A percentile compares a stretch with the other conserved stretches of the same genome.
Evolutionary conservation across 2,888 invertebrate genomes (phyloP).

Genomic region (Cheilosia vernalis): DNA sequence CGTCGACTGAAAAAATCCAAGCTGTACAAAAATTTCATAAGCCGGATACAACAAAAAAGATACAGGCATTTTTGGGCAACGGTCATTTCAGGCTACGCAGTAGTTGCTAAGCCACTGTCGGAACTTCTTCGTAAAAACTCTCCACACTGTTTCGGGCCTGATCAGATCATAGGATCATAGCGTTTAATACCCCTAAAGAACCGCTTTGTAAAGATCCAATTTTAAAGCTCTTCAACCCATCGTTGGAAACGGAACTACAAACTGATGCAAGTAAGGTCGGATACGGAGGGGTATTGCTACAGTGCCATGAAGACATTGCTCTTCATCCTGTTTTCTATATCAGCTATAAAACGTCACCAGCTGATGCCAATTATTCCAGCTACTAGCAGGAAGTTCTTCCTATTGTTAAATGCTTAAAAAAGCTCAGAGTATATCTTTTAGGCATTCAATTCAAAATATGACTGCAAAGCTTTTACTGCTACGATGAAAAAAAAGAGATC

Average conservation of each 20-base stretch:
- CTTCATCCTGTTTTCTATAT: conserved; percentile 23
- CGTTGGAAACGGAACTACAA: conserved; percentile 65
- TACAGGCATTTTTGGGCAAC: conserved; percentile 77
- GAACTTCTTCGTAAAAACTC: neutral
- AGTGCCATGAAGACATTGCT: conserved; percentile 7
- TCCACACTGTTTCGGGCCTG: neutral
- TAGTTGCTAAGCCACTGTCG: conserved; percentile 75
- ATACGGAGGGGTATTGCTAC: conserved; percentile 3
- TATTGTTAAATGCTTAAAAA: conserved; percentile 70
- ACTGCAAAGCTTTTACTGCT: conserved; percentile 54
- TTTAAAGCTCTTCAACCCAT: neutral
- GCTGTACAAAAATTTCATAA: conserved; percentile 71
- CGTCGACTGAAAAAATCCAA: conserved; percentile 75
- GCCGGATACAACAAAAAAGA: conserved; percentile 52
- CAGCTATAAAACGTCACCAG: conserved; percentile 11
- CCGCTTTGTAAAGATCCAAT: neutral
- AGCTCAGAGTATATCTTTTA: conserved; percentile 74
- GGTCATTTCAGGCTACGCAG: conserved; percentile 42
- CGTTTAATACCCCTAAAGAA: neutral
- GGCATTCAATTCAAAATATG: conserved; percentile 37
- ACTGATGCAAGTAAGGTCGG: conserved; percentile 70
- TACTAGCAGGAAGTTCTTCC: conserved; percentile 74
- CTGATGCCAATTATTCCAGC: conserved; percentile 17
- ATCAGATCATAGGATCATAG: neutral
- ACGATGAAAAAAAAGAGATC: conserved; percentile 44